These are phyloP conservation scores for Pelmatolapia mariae DNA, from an alignment of 2,113 vertebrate genomes.

Conservation along the genomic window DNA sequence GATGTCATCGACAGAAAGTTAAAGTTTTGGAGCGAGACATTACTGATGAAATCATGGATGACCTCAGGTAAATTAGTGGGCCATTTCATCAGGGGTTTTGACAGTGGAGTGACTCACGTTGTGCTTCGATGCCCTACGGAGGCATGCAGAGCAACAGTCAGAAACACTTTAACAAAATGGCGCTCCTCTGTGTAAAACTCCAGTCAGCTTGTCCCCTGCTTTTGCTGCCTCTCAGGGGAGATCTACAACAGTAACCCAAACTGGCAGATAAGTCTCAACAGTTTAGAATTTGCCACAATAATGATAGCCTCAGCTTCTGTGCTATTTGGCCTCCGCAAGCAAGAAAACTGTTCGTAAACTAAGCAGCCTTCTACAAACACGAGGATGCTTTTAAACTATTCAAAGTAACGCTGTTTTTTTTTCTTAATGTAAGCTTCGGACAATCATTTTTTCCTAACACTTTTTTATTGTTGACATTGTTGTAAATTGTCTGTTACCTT, in stretches of 20 bases:
- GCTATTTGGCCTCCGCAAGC: neutral
- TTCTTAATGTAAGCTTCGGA: neutral
- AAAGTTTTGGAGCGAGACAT: slow-evolving; percentile 10
- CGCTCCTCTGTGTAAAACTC: slow-evolving; percentile 26
- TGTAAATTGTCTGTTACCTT: neutral
- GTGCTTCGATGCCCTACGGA: slow-evolving; percentile 44
- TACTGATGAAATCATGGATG: slow-evolving; percentile 49
- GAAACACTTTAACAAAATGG: slow-evolving; percentile 39
- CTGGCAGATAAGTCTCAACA: slow-evolving; percentile 63
- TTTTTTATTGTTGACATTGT: neutral
- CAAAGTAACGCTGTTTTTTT: neutral
- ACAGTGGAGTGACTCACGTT: slow-evolving; percentile 49
- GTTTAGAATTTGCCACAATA: slow-evolving; percentile 53
- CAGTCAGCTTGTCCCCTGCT: slow-evolving; percentile 31
- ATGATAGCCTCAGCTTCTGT: neutral
- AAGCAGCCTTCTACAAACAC: neutral
- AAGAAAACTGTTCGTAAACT: neutral
- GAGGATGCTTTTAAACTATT: neutral
- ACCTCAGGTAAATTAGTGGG: slow-evolving; percentile 30
- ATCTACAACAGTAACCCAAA: slow-evolving; percentile 44
- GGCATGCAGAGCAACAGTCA: slow-evolving; percentile 42
- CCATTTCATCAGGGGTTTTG: slow-evolving; percentile 11
- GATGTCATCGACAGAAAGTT: slow-evolving; percentile 21
- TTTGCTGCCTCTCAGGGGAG: slow-evolving; percentile 40
- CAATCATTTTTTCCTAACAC: neutral